phyloP scores from a whole-genome alignment of 2,888 invertebrate genomes.

The Polydrusus cervinus region DNA sequence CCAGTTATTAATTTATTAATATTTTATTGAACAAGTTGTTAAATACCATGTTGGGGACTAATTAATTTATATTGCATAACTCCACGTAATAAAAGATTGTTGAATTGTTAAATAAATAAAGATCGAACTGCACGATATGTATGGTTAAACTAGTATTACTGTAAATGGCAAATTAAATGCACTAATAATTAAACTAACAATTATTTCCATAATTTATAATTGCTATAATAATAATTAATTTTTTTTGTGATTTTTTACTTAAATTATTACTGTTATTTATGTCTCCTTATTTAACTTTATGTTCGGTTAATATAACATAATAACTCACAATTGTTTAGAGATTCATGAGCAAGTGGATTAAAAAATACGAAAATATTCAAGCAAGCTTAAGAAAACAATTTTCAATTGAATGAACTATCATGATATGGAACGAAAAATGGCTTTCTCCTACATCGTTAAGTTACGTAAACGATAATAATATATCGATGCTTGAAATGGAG shows the following conservation, averaged over 20 bases:
- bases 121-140: background rate
- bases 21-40: constrained; percentile 24
- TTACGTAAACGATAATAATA: too few relatives aligned
- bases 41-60: constrained; percentile 14
- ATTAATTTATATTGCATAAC: constrained; percentile 20
- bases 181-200: too few relatives aligned
- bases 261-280: background rate
- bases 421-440: too few relatives aligned
- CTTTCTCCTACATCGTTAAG: too few relatives aligned
- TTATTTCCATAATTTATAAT: background rate
- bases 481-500: too few relatives aligned
- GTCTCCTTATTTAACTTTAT: background rate
- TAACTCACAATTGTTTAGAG: too few relatives aligned
- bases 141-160: constrained; percentile 6
- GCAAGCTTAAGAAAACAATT: background rate
- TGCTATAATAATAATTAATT: background rate
- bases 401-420: background rate
- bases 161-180: background rate
- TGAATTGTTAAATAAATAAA: constrained; percentile 9
- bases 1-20: constrained; percentile 25
- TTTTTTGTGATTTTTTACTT: background rate
- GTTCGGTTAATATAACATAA: too few relatives aligned
- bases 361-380: too few relatives aligned
- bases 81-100: background rate
- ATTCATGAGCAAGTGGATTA: too few relatives aligned